Conservation (phyloP, 2,113 vertebrate genomes). For the Limanda limanda region DNA sequence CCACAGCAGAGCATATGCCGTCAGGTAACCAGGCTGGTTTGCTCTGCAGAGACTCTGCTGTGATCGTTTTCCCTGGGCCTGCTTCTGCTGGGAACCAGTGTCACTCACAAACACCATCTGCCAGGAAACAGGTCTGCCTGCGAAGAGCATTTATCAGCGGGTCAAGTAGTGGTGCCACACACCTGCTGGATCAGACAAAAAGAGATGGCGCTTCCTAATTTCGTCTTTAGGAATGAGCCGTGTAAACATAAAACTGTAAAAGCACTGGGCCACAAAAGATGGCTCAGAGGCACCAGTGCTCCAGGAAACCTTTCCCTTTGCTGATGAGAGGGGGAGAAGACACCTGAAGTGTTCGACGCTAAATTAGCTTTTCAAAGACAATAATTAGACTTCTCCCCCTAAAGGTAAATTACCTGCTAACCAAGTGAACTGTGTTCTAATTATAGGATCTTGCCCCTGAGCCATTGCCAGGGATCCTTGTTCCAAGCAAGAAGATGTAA, state of each 20-base stretch:
- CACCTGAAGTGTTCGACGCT: constrained; percentile 85
- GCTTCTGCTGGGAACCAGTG: constrained; percentile 87
- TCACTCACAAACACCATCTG: constrained; percentile 90
- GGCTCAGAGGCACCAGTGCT: constrained; percentile 54
- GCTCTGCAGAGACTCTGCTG: constrained; percentile 81
- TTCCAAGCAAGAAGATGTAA: constrained; percentile 77
- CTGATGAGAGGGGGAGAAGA: constrained; percentile 75
- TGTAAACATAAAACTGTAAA: constrained; percentile 67
- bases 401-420: constrained; percentile 87
- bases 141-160: constrained; percentile 76
- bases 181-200: constrained; percentile 60
- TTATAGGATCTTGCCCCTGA: constrained; percentile 82
- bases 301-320: constrained; percentile 77
- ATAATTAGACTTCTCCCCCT: constrained; percentile 87
- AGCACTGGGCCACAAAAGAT: constrained; percentile 45
- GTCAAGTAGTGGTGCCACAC: constrained; percentile 62
- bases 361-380: constrained; percentile 87
- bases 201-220: constrained; percentile 24
- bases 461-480: constrained; percentile 73
- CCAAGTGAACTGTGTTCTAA: constrained; percentile 86
- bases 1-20: constrained; percentile 87
- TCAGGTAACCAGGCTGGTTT: constrained; percentile 79
- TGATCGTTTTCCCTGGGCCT: constrained; percentile 81
- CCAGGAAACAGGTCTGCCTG: constrained; percentile 79
- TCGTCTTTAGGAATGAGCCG: constrained; percentile 53